Base-by-base conservation (phyloP, 2,113 vertebrate genomes). In the Andinoacara biseriatus region DNA sequence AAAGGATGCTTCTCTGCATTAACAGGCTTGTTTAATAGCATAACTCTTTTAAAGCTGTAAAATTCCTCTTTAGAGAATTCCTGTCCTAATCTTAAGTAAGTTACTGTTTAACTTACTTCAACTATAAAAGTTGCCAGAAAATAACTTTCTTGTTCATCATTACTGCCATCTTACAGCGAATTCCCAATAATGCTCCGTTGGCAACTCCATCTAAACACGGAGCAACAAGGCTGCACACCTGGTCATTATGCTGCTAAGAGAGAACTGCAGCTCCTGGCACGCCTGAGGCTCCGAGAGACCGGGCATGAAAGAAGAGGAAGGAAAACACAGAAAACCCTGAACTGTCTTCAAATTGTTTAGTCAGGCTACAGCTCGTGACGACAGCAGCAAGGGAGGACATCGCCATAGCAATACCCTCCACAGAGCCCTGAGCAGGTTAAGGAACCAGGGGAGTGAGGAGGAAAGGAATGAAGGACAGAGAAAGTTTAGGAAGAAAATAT, bases 361-460 rank as follows among this genome's bases (percentile, higher is more conserved):
- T 29, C 82, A 1, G 29, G 63, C 87, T 56, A 84, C 56, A 86
- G 77, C 84, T 83, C 84, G 83, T 91, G 87, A 17, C 89, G 84
- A 80, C 74, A 58, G 87, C 90, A 87, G 83, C 82, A 59, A 57
- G 72, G 76, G 81, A 91, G 81, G 86, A 89, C 3, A 82, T 91
- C 58, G 20, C 91, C 93, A 92, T 90, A 88, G 92, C 91, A 91
- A 94, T 92, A 76, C 80, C 85, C 89, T 94, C 91, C 87, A 86
- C 87, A 89, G 93, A 92, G 83, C 87, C 86, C 63, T 74, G 90
- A 83, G 65, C n/a, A 4, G 74, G 17, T n/a, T 10, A 38, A n/a
- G 7, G 26, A 24, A 8, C 7, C 3, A 29, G 33, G 49, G 18
- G 17, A 10, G 3, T 14, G 35, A 20, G 54, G 5, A 11, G 22